phyloP scores from a whole-genome alignment of 1,140 invertebrate genomes.

The Yoshiicerus persimilis region DNA sequence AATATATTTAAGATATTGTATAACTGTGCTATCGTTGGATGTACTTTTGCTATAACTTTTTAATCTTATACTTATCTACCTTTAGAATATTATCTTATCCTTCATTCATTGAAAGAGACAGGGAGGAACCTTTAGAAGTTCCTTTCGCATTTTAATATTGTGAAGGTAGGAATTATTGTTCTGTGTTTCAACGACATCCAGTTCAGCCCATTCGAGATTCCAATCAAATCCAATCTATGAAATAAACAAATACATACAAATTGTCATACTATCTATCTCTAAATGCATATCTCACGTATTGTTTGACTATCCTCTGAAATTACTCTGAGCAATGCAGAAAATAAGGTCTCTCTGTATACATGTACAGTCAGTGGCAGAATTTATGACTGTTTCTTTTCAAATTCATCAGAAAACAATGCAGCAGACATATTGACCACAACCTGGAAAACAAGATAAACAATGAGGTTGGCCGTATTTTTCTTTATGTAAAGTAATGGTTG shows the following conservation, averaged over 20 bases:
- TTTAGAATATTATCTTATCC: background rate
- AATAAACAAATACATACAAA: background rate
- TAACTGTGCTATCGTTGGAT: no score
- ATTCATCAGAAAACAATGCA: background rate
- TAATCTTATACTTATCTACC: no score
- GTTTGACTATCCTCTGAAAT: no score
- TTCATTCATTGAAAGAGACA: background rate
- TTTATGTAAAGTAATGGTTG: background rate
- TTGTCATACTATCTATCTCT: no score
- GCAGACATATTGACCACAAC: background rate
- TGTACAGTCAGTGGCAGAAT: no score
- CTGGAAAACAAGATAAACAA: background rate
- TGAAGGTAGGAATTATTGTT: background rate
- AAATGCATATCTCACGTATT: no score
- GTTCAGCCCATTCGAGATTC: background rate
- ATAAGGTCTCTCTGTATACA: no score
- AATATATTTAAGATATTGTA: no score
- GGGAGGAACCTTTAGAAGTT: background rate
- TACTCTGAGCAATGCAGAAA: no score
- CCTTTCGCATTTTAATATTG: background rate
- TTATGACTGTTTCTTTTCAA: no score
- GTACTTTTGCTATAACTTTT: no score
- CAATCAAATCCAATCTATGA: background rate
- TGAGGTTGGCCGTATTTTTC: background rate
- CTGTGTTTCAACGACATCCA: background rate